Evolutionary conservation across 64 coral and sea anemone species (phyloP).

Genomic region (Dendrophyllia cribrosa): DNA sequence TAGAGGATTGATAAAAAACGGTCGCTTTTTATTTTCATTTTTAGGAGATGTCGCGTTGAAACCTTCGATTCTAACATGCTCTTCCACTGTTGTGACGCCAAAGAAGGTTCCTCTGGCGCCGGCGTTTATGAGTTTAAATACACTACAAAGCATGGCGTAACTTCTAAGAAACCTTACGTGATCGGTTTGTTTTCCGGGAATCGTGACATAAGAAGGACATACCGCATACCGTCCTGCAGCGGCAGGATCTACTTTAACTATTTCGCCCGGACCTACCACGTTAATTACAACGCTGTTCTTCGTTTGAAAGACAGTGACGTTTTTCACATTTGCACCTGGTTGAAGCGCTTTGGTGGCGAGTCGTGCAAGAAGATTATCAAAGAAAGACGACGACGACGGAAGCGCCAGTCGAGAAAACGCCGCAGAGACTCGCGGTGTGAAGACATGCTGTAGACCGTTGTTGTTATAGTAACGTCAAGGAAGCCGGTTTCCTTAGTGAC

Average conservation of each 20-base stretch:
- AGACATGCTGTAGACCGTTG: not conserved
- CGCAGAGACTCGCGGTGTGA: not conserved
- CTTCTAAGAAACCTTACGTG: slow-evolving; percentile 7
- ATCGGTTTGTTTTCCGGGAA: slow-evolving; percentile 74
- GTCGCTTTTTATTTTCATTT: not conserved
- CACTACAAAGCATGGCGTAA: not conserved
- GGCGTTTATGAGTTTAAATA: slow-evolving; percentile 63
- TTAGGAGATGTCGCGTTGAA: slow-evolving; percentile 63
- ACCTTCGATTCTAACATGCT: slow-evolving; percentile 20
- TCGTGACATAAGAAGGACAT: slow-evolving; percentile 18
- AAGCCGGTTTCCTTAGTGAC: not conserved
- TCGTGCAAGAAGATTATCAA: slow-evolving; percentile 5
- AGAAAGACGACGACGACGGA: slow-evolving; percentile 1
- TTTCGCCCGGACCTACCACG: not conserved
- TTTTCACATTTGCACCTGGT: slow-evolving; percentile 31
- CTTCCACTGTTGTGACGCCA: slow-evolving; percentile 73
- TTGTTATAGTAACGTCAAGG: not conserved
- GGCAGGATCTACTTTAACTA: not conserved
- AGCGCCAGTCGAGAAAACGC: slow-evolving; percentile 19
- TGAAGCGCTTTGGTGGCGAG: slow-evolving; percentile 11
- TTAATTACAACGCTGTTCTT: slow-evolving; percentile 20
- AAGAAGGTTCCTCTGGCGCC: slow-evolving; percentile 59
- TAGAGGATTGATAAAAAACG: no score
- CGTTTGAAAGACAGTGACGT: slow-evolving; percentile 31
- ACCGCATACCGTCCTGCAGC: not conserved